Percentiles rank a stretch among this genome's conserved stretches.
phyloP scores from a whole-genome alignment of 37 sponge, comb jelly and placozoan species.

The Lycopodina hypogea region DNA sequence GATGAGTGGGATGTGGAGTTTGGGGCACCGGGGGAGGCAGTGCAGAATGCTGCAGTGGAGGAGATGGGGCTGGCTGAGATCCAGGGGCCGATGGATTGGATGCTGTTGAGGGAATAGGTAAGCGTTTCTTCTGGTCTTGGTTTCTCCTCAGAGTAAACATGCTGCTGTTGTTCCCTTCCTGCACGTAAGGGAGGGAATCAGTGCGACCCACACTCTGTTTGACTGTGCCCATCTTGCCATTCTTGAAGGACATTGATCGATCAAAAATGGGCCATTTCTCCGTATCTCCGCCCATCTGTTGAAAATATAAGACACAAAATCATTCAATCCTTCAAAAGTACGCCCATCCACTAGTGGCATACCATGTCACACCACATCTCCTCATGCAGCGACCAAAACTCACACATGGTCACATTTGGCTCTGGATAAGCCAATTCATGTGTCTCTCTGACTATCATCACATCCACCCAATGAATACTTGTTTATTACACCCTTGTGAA shows the following conservation, averaged over 20 bases:
- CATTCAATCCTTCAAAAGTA: neutral
- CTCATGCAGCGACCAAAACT: too few species aligned
- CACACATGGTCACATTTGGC: too few species aligned
- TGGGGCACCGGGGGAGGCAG: neutral
- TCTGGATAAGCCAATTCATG: too few species aligned
- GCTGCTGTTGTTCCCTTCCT: slow-evolving; percentile 53
- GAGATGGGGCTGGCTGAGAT: slow-evolving; percentile 5
- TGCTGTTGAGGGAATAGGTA: neutral
- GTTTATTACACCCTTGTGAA: too few species aligned
- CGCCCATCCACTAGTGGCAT: too few species aligned
- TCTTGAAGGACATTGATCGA: neutral
- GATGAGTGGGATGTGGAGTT: neutral
- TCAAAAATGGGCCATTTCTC: slow-evolving; percentile 51
- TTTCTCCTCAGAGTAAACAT: slow-evolving; percentile 67
- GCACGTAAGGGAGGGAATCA: slow-evolving; percentile 18
- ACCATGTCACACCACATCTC: too few species aligned
- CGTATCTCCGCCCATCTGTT: slow-evolving; percentile 44
- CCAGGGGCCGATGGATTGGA: neutral
- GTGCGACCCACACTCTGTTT: neutral
- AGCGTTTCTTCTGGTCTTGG: neutral
- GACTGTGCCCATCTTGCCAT: neutral
- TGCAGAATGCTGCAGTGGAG: slow-evolving; percentile 6
- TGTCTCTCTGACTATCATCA: too few species aligned
- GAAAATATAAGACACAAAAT: neutral
- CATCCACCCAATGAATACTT: too few species aligned